These are phyloP conservation scores for Bolinopsis microptera DNA, from an alignment of 37 sponge, comb jelly and placozoan genomes.

Conservation along the genomic window DNA sequence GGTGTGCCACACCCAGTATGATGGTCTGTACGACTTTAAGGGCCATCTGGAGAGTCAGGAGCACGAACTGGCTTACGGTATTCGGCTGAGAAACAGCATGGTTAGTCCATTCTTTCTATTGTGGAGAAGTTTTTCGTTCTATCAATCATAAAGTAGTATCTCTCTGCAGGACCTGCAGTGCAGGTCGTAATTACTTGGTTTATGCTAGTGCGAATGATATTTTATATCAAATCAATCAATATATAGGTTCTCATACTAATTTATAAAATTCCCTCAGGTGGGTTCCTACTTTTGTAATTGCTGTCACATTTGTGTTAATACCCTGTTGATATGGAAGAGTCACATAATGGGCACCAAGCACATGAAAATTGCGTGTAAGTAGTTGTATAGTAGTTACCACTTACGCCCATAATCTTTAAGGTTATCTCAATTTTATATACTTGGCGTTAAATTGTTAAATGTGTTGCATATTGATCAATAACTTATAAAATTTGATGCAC, in stretches of 20 bases:
- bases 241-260: too few species aligned
- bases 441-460: too few species aligned
- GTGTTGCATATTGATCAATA: too few species aligned
- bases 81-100: not conserved
- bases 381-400: too few species aligned
- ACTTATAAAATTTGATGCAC: too few species aligned
- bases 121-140: too few species aligned
- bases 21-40: constrained; percentile 16
- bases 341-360: constrained; percentile 47
- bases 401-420: too few species aligned
- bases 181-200: not conserved
- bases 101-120: not conserved
- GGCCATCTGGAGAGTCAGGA: constrained; percentile 26
- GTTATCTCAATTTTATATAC: too few species aligned
- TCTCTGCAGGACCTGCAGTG: too few species aligned
- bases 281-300: constrained; percentile 55
- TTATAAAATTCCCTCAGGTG: too few species aligned
- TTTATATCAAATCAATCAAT: not conserved
- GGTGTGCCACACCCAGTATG: constrained; percentile 25
- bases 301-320: constrained; percentile 61
- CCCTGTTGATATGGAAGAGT: constrained; percentile 56
- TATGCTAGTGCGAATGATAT: not conserved
- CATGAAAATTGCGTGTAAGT: constrained; percentile 62
- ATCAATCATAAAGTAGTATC: too few species aligned
- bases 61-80: constrained; percentile 53